Evolutionary conservation across 2,797 vertebrate genomes (phyloP).

Genomic region (Thripadectes ignobilis): DNA sequence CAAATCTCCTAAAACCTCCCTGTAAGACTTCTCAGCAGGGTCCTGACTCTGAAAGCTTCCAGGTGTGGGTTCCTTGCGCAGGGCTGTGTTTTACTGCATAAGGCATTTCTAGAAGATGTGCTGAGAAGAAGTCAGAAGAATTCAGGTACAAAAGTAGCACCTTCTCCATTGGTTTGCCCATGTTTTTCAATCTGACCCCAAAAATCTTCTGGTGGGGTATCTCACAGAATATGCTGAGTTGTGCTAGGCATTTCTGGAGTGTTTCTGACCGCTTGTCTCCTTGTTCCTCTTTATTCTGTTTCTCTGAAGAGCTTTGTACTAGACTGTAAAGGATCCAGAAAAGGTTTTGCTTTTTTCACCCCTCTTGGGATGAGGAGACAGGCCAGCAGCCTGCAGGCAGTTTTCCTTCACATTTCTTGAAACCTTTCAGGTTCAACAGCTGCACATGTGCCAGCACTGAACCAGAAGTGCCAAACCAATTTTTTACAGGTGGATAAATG

Average conservation of each 20-base stretch:
- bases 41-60: not conserved
- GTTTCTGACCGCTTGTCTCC: not conserved
- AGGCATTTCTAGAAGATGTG: not conserved
- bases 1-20: not conserved
- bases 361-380: not conserved
- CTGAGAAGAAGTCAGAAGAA: not conserved
- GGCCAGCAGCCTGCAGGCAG: not conserved
- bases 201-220: too few species aligned
- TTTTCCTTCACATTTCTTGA: not conserved
- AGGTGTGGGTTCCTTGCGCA: not conserved
- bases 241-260: not conserved
- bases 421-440: not conserved
- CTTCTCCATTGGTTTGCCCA: not conserved
- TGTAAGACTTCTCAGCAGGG: not conserved
- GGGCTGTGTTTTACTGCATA: not conserved
- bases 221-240: too few species aligned
- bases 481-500: constrained; percentile 14
- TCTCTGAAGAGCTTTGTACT: not conserved
- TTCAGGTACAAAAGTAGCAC: not conserved
- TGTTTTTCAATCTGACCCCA: not conserved
- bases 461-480: not conserved
- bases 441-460: not conserved
- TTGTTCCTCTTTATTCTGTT: not conserved
- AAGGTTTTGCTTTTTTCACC: not conserved
- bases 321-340: not conserved